These are phyloP conservation scores for Fistularia tabacaria DNA, from an alignment of 2,797 vertebrate species.

Conservation along the genomic window DNA sequence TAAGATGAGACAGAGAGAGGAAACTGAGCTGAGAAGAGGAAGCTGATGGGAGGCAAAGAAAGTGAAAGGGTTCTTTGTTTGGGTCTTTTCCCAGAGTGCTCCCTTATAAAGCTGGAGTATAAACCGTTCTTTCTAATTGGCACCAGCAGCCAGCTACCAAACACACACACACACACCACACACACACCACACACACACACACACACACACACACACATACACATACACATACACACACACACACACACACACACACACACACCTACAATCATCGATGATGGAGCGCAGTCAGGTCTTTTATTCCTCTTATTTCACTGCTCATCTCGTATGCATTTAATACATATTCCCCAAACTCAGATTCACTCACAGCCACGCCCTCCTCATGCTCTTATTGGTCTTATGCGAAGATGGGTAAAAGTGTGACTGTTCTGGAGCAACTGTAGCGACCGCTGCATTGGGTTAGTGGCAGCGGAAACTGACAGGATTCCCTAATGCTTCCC, in stretches of 20 bases:
- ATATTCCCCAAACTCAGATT: slow-evolving; percentile 28
- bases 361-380: slow-evolving; percentile 33
- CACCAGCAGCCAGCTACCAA: slow-evolving; percentile 12
- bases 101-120: slow-evolving; percentile 50
- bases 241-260: slow-evolving; percentile 23
- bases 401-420: slow-evolving; percentile 66
- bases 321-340: slow-evolving; percentile 50
- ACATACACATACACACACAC: slow-evolving; percentile 14
- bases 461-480: slow-evolving; percentile 63
- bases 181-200: slow-evolving; percentile 21
- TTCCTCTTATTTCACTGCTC: slow-evolving; percentile 47
- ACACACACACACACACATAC: slow-evolving; percentile 24
- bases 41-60: slow-evolving; percentile 39
- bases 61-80: slow-evolving; percentile 63
- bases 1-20: slow-evolving; percentile 22
- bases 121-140: slow-evolving; percentile 48
- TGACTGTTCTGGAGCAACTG: slow-evolving; percentile 58
- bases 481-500: slow-evolving; percentile 46
- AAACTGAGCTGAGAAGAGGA: slow-evolving; percentile 1
- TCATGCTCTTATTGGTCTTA: slow-evolving; percentile 63
- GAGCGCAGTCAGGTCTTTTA: slow-evolving; percentile 47
- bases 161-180: slow-evolving; percentile 18
- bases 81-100: slow-evolving; percentile 30
- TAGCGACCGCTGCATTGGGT: slow-evolving; percentile 52
- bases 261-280: slow-evolving; percentile 30